Conservation (phyloP, 2,888 invertebrate species). For the Agriopis marginaria region DNA sequence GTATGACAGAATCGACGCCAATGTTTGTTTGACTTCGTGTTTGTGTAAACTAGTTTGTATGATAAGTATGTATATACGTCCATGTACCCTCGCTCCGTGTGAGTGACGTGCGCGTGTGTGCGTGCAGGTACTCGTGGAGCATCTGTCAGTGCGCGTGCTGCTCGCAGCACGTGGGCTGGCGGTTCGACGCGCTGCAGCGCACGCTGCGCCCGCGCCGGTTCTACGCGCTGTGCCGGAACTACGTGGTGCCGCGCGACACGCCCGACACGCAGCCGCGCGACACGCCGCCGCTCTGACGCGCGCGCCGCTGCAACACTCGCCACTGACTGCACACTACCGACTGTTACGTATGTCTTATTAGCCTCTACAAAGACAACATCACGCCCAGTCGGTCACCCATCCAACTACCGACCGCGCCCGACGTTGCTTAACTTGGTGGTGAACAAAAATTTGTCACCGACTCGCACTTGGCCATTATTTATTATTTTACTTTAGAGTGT, state of each 20-base stretch:
- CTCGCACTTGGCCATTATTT: too few species aligned
- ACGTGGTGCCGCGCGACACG: slow-evolving; percentile 63
- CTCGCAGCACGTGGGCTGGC: slow-evolving; percentile 75
- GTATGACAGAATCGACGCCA: too few species aligned
- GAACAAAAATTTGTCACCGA: too few species aligned
- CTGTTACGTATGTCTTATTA: background rate
- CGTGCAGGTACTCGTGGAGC: slow-evolving; percentile 70
- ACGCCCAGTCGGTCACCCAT: too few species aligned
- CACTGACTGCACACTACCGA: background rate
- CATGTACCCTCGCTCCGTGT: too few species aligned
- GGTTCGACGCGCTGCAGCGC: slow-evolving; percentile 67
- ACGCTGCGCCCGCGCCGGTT: slow-evolving; percentile 71
- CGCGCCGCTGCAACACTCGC: background rate
- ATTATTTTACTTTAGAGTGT: too few species aligned
- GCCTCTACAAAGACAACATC: too few species aligned
- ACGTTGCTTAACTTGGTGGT: too few species aligned
- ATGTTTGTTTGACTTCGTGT: too few species aligned
- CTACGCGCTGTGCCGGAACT: slow-evolving; percentile 78
- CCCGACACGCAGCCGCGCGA: slow-evolving; percentile 19
- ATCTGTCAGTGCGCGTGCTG: slow-evolving; percentile 68
- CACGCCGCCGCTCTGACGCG: slow-evolving; percentile 8
- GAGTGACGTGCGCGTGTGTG: background rate
- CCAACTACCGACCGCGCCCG: too few species aligned
- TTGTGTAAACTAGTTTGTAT: too few species aligned
- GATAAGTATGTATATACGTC: too few species aligned